Base-by-base conservation (phyloP, 1,140 invertebrate species). In the Drosophila mojavensis region DNA sequence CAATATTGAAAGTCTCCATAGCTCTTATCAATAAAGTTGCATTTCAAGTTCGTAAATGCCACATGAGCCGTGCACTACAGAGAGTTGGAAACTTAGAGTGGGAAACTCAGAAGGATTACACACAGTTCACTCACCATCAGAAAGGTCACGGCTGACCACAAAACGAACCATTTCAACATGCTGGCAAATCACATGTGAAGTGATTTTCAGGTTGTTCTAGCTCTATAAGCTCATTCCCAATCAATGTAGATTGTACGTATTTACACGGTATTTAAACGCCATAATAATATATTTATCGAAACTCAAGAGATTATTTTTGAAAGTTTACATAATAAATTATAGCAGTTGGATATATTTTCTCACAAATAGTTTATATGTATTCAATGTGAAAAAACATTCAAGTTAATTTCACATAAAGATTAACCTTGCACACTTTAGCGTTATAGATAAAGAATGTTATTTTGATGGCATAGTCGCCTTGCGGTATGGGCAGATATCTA, bases 41-140 rank as follows among this genome's bases (percentile, higher is more conserved):
- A 85, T 13, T 81, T 86, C 0, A 85, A n/a, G 15, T 85, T 85
- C 1, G 82, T 85, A 7, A 84, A 84, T 4, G 69, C 47, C 11
- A 84, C 51, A 47, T 79, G 58, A 6, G 47, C 36, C 0, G 30
- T 4, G 9, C 61, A 68, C 17, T 33, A 11, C 3, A 60, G 66
- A 15, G 1, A 11, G 33, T n/a, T n/a, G n/a, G n/a, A n/a, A n/a
- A n/a, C 7, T 5, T 10, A 28, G 1, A 0, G n/a, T 28, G 1
- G 2, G 2, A 1, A 9, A 1, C 3, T 24, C 26, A 28, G 5
- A 28, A 28, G 28, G 5, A 9, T 9, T 7, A 2, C 0, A 6
- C 7, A 33, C 5, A 10, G 36, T 13, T 53, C 15, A n/a, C 28
- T 54, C 26, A 69, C 66, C 28, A 15, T 26, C 15, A 69, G n/a